Base-by-base conservation (phyloP, 2,888 invertebrate species). In the Heliconius ismenius region DNA sequence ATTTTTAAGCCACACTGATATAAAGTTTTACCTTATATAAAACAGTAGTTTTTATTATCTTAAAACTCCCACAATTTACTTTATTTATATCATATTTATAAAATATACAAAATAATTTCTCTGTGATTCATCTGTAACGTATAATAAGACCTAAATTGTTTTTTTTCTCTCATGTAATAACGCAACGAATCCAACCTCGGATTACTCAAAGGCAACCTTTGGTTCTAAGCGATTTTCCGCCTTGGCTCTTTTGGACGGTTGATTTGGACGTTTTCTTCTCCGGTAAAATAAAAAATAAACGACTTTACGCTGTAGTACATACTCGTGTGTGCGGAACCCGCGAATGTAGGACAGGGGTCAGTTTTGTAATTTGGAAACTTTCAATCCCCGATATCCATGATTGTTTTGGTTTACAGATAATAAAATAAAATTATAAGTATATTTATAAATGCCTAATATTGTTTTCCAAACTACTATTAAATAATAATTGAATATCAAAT, bases 171-270 rank as follows among this genome's bases (percentile, higher is more conserved):
- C 80, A 78, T 84, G 82, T 84, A 84, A 85, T 84, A 84, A 83
- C 81, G 78, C 79, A 80, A 82, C 77, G 79, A 83, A 80, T 82
- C 82, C 77, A 77, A 79, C 81, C 84, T 80, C 82, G 86, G 86
- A 87, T 87, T 84, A 86, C 86, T 87, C 86, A 87, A 79, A 90
- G 87, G 83, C 86, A 85, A 89, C 88, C 88, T 88, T 87, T 87
- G 82, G 89, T 90, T 87, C 78, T 79, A 79, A 88, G 89, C 87
- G 84, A 83, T 88, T 85, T 85, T 84, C 85, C 87, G 83, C 83
- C 84, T 83, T 76, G 64, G 68, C 75, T 75, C 75, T 78, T 76
- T 78, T 73, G 74, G 69, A 24, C 73, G 70, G 75, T 54, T 75
- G 67, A 43, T 75, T 75, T 70, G 73, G 72, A 68, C 67, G 58